phyloP scores from a whole-genome alignment of 2,888 invertebrate genomes.

The Acrobasis consociella region DNA sequence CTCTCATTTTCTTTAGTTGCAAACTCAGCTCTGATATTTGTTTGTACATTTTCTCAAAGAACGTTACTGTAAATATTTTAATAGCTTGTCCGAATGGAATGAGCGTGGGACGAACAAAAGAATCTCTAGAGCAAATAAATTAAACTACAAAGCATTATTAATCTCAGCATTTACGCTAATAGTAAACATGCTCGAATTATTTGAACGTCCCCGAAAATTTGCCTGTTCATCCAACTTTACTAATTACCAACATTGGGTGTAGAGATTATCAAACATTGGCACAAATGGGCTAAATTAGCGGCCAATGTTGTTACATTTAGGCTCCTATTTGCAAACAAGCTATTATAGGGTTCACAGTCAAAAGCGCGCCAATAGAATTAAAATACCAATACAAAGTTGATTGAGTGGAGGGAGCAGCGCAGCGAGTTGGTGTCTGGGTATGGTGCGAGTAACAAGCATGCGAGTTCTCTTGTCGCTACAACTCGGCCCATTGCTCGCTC shows the following conservation, averaged over 20 bases:
- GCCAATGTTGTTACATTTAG: conserved; percentile 51
- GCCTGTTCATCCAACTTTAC: conserved; percentile 34
- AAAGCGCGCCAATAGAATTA: conserved; percentile 79
- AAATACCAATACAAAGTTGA: conserved; percentile 80
- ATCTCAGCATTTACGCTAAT: conserved; percentile 13
- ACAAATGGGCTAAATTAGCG: conserved; percentile 45
- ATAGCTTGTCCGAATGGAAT: conserved; percentile 16
- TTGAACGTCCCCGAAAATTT: conserved; percentile 11
- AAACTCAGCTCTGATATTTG: conserved; percentile 1
- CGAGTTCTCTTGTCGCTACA: conserved; percentile 29
- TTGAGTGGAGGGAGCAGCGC: conserved; percentile 50
- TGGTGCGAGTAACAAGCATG: conserved; percentile 26
- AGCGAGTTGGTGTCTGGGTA: conserved; percentile 11
- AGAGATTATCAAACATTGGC: conserved; percentile 38
- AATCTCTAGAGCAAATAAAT: conserved; percentile 23
- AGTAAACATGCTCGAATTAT: conserved; percentile 12
- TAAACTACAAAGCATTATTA: conserved; percentile 15
- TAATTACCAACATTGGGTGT: conserved; percentile 38
- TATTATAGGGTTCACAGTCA: conserved; percentile 62
- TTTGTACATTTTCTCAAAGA: conserved; percentile 16
- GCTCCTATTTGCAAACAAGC: conserved; percentile 71
- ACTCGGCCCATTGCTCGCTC: conserved; percentile 38
- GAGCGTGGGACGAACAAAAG: conserved; percentile 22
- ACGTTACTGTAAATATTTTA: conserved; percentile 24
- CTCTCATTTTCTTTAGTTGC: background rate